Base-by-base conservation (phyloP, 2,888 invertebrate species). In the Archaeoteleia sp. region DNA sequence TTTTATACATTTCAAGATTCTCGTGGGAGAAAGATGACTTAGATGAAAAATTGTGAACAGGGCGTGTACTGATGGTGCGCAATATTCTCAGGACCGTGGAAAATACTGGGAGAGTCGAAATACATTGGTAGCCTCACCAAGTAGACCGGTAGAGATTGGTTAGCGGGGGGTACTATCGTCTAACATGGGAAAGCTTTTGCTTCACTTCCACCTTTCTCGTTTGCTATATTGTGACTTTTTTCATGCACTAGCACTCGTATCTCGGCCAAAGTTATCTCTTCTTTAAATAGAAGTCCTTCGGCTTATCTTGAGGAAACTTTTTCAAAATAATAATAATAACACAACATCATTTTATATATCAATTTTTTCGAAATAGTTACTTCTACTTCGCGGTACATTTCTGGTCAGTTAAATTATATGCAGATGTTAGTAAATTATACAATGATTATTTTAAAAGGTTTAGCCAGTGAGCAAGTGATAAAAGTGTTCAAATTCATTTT, bases 151-250 rank as follows among this genome's bases (percentile, higher is more conserved):
- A 66, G 77, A 80, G 80, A 79, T 77, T 78, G 80, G 78, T 70
- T 74, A 76, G 73, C 66, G 55, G 25, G 63, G 70, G 51, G 68
- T 70, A 71, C 71, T 48, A 74, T 75, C 74, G 74, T 74, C 71
- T 78, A 78, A 83, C 83, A 83, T 73, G 83, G 78, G 81, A 83
- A 83, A 83, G 84, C 84, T 84, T 78, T 83, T 73, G 77, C 74
- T 75, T 65, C 70, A 69, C 78, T 73, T 70, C 70, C 75, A 71
- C 71, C 57, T 46, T 70, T 67, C 53, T 53, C 46, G 20, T 58
- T 39, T 14, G 43, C 32, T 29, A 62, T 66, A 70, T 40, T 72
- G 57, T 68, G 66, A 45, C 45, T 40, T 46, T 57, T 39, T 40
- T n/a, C 30, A 51, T 2, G 39, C 29, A 39, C 15, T 32, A 34